phyloP scores from a whole-genome alignment of 1,140 invertebrate genomes.

The Bilobella aurantiaca region DNA sequence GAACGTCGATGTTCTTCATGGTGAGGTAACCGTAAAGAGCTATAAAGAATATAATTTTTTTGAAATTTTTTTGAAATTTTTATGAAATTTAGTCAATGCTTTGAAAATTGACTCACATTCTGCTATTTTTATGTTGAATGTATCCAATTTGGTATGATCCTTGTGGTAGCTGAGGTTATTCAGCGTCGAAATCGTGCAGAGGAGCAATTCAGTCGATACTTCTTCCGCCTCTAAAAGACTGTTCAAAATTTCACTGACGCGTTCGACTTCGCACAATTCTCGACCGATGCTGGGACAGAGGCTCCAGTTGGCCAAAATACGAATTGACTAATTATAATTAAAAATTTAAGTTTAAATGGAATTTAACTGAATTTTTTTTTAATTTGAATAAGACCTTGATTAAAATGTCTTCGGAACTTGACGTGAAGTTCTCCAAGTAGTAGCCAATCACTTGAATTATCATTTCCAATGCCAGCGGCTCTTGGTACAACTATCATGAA shows the following conservation, averaged over 20 bases:
- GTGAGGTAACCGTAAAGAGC: slow-evolving; percentile 22
- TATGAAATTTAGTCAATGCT: not conserved
- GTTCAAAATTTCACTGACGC: slow-evolving; percentile 44
- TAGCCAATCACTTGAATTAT: slow-evolving; percentile 49
- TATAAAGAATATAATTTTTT: slow-evolving; percentile 2
- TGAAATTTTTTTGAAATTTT: slow-evolving; percentile 5
- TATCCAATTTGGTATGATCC: slow-evolving; percentile 33
- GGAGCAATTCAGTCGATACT: slow-evolving; percentile 53
- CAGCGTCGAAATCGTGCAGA: slow-evolving; percentile 52
- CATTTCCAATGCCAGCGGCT: slow-evolving; percentile 46
- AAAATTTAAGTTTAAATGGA: not conserved
- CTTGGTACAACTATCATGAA: slow-evolving; percentile 46
- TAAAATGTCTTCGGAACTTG: slow-evolving; percentile 52
- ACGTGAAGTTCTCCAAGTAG: slow-evolving; percentile 46
- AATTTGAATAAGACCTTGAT: slow-evolving; percentile 46
- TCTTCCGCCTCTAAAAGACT: slow-evolving; percentile 44
- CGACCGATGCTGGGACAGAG: slow-evolving; percentile 57
- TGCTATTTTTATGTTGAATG: slow-evolving; percentile 37
- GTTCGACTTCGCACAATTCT: slow-evolving; percentile 39
- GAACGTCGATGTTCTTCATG: slow-evolving; percentile 44
- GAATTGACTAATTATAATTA: slow-evolving; percentile 47
- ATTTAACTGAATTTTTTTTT: not conserved
- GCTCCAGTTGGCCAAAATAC: slow-evolving; percentile 62
- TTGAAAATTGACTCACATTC: slow-evolving; percentile 36
- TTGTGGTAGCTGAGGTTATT: slow-evolving; percentile 57